Evolutionary conservation across 2,113 vertebrate genomes (phyloP).

Genomic region (Aspiorhynchus laticeps): DNA sequence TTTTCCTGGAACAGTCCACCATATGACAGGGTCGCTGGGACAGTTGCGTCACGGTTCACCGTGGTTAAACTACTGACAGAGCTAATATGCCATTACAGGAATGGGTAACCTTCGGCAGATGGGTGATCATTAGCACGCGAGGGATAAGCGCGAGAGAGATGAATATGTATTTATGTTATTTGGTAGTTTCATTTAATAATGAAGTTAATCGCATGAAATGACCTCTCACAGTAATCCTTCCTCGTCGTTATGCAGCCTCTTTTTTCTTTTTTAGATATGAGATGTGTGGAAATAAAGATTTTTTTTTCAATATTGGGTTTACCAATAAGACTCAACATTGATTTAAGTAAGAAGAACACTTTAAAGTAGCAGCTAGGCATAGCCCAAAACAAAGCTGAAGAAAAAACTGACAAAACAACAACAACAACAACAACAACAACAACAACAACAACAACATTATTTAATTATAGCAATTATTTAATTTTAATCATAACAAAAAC

Average conservation of each 20-base stretch:
- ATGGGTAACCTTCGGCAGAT: not conserved
- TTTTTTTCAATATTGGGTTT: not conserved
- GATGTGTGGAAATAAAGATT: not conserved
- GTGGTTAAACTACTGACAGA: slow-evolving; percentile 2
- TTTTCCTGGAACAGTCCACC: slow-evolving; percentile 12
- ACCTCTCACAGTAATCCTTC: not conserved
- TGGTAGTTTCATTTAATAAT: not conserved
- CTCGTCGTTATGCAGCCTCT: not conserved
- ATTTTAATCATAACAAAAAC: too few species aligned
- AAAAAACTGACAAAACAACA: too few species aligned
- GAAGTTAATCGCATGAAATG: not conserved
- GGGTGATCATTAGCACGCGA: not conserved
- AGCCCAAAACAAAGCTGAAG: not conserved
- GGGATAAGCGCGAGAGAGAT: not conserved
- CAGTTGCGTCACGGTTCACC: slow-evolving; percentile 21
- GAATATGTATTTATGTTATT: slow-evolving; percentile 4
- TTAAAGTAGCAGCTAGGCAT: not conserved
- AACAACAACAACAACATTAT: not conserved
- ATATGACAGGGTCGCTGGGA: slow-evolving; percentile 24
- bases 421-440: too few species aligned
- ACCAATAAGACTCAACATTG: not conserved
- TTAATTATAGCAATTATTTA: too few species aligned
- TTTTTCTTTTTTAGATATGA: not conserved
- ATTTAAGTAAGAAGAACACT: not conserved
- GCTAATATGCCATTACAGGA: not conserved